These are phyloP conservation scores for Diplodus sargus DNA, from an alignment of 2,797 vertebrate genomes.

Conservation along the genomic window DNA sequence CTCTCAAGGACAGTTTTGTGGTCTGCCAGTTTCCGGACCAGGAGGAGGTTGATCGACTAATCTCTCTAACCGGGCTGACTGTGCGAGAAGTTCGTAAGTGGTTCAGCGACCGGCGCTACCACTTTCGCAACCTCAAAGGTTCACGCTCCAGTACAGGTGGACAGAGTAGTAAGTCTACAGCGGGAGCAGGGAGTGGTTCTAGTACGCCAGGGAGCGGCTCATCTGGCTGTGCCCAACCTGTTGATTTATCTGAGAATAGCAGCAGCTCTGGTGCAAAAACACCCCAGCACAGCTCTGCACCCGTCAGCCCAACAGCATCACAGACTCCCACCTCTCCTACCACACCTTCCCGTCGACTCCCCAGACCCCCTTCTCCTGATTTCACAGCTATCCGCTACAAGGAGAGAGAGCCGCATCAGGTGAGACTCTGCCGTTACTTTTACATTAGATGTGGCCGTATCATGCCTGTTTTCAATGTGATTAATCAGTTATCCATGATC, in stretches of 20 bases:
- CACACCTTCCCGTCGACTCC: constrained; percentile 85
- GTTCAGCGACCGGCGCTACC: constrained; percentile 98
- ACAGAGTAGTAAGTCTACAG: constrained; percentile 61
- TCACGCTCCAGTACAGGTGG: constrained; percentile 66
- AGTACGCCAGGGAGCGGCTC: constrained; percentile 22
- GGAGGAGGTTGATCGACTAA: constrained; percentile 93
- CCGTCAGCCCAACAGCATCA: constrained; percentile 77
- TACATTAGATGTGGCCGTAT: too few relatives aligned
- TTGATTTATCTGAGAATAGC: constrained; percentile 80
- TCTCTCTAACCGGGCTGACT: constrained; percentile 91
- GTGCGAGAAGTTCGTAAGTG: constrained; percentile 97
- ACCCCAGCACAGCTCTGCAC: constrained; percentile 76
- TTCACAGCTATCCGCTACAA: constrained; percentile 96
- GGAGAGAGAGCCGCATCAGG: constrained; percentile 94
- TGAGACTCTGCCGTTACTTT: constrained; percentile 73
- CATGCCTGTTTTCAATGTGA: neutral
- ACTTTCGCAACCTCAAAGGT: constrained; percentile 91
- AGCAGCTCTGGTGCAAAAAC: constrained; percentile 67
- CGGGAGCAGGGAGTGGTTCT: constrained; percentile 27
- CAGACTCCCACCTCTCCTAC: constrained; percentile 84
- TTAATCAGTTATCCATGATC: neutral
- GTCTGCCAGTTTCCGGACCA: constrained; percentile 93
- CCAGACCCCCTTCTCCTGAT: constrained; percentile 91
- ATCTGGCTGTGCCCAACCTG: constrained; percentile 62
- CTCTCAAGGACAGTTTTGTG: constrained; percentile 95